Base-by-base conservation (phyloP, 2,888 invertebrate genomes). In the Agrotis exclamationis region DNA sequence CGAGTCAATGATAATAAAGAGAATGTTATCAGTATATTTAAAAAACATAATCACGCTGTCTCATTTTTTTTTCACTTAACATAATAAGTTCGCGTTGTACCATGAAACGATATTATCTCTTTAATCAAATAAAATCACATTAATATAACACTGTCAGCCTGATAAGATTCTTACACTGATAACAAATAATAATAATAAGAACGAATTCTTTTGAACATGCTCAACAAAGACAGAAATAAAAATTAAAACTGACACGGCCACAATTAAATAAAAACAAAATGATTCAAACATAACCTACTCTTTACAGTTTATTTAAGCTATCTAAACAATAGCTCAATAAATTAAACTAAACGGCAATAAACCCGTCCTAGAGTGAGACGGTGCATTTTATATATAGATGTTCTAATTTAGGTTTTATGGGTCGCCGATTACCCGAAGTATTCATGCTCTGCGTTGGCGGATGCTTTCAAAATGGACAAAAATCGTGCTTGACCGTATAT, bases 341-440 rank as follows among this genome's bases (percentile, higher is more conserved):
- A 83, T 82, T 80, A 57, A 80, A 85, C 74, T 75, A 76, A 79
- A 79, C 78, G 76, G 66, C 63, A 74, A 80, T 85, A 85, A 83
- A 83, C 53, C 77, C 56, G 76, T 74, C 75, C 51, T 73, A 77
- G 74, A 81, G 79, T 76, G 82, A 79, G 82, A 84, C 70, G 80
- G 69, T 82, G 83, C 82, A 76, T 84, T 83, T 83, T 87, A 88
- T 82, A 84, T 86, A 87, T 88, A 88, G 88, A 76, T 57, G 82
- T 57, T 79, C 86, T 85, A 87, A 86, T 85, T 87, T 85, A 71
- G 70, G 75, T 51, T 85, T 87, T 86, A 86, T 86, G 85, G 84
- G 83, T 88, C 84, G 84, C 74, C 79, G 85, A 86, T 87, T 86
- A 80, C 78, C 59, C 74, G 24, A 80, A 79, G 78, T 74, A 73